phyloP scores from a whole-genome alignment of 2,113 vertebrate species.

The Mungos mungo region DNA sequence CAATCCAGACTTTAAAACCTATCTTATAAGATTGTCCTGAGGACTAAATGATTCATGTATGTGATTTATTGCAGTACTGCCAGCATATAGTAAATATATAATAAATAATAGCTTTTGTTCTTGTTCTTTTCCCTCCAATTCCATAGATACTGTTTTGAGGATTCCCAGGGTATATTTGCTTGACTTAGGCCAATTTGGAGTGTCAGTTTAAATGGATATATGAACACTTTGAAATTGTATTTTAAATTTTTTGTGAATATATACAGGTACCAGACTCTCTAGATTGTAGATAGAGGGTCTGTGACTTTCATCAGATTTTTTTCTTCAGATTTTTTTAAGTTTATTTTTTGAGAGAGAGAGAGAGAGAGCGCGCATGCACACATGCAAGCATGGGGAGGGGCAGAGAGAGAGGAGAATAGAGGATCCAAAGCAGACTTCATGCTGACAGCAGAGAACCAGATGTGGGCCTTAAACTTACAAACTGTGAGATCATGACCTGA shows the following conservation, averaged over 20 bases:
- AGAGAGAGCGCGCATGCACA: no score
- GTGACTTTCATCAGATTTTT: background rate
- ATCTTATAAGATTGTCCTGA: background rate
- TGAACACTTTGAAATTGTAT: background rate
- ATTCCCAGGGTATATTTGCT: conserved; percentile 1
- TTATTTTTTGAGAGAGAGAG: no score
- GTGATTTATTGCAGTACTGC: background rate
- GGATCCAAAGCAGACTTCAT: no score
- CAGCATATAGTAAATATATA: background rate
- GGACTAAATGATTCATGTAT: conserved; percentile 25
- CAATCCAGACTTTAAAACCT: background rate
- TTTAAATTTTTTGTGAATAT: background rate
- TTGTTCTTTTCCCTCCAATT: background rate
- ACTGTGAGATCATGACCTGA: no score
- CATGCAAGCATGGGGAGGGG: no score
- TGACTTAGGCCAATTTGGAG: background rate
- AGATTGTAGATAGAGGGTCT: background rate
- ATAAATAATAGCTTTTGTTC: background rate
- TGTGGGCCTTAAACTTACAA: no score
- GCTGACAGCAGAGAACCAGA: no score
- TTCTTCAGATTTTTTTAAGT: background rate
- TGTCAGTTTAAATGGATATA: background rate
- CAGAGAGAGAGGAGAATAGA: no score
- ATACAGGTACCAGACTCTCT: background rate
- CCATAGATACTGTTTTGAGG: background rate